These are phyloP conservation scores for Zaprionus tsacasi DNA, from an alignment of 1,140 invertebrate species.

Conservation along the genomic window DNA sequence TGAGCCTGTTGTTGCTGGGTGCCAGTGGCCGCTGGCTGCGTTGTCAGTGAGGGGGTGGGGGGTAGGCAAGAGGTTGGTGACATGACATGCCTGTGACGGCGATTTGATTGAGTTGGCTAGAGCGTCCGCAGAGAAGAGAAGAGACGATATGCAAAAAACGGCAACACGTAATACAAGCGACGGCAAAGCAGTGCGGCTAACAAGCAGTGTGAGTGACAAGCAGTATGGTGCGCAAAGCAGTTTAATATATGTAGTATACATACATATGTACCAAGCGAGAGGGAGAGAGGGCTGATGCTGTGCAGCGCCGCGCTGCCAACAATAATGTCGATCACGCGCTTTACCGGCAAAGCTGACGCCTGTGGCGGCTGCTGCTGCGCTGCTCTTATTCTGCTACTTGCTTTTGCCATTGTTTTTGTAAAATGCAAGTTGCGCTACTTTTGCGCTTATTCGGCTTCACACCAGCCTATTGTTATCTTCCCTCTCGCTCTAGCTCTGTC, in stretches of 20 bases:
- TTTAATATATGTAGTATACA: conserved; percentile 1
- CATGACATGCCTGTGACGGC: conserved; percentile 46
- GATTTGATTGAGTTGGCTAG: conserved; percentile 71
- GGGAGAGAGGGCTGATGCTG: background rate
- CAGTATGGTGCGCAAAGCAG: conserved; percentile 18
- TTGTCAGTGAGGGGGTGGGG: background rate
- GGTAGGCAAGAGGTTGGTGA: background rate
- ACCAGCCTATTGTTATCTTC: conserved; percentile 23
- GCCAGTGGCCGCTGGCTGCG: conserved; percentile 48
- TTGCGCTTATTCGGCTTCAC: conserved; percentile 78
- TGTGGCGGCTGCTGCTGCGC: background rate
- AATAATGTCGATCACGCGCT: conserved; percentile 59
- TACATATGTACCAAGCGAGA: conserved; percentile 4
- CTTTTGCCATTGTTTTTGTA: conserved; percentile 49
- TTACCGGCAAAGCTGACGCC: too few species aligned
- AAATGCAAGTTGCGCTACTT: conserved; percentile 76
- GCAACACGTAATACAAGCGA: conserved; percentile 77
- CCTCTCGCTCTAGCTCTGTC: conserved; percentile 16
- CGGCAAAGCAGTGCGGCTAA: conserved; percentile 24
- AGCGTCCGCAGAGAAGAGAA: conserved; percentile 57
- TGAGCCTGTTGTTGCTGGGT: conserved; percentile 73
- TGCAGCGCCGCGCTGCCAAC: conserved; percentile 19
- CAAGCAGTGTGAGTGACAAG: conserved; percentile 12
- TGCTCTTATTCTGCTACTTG: conserved; percentile 15
- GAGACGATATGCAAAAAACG: conserved; percentile 38